A percentile compares a stretch with the other conserved stretches of the same genome.
Evolutionary conservation across 2,113 vertebrate species (phyloP).

Genomic region (Hiodon alosoides): DNA sequence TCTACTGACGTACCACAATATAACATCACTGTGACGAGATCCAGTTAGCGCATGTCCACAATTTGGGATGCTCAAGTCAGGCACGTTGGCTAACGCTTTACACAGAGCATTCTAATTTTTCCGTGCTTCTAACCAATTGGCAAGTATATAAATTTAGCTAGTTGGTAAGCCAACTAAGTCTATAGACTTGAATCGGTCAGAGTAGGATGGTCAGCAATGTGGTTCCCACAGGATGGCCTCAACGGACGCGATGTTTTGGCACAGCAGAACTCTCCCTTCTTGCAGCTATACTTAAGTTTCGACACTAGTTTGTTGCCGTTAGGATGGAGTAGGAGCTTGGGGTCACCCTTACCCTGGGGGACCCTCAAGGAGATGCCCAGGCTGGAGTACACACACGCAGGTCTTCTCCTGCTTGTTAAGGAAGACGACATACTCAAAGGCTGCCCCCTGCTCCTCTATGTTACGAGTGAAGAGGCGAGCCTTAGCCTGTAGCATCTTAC

Average conservation of each 20-base stretch:
- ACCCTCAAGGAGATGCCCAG: constrained; percentile 75
- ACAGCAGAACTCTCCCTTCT: neutral
- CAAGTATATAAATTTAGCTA: too few relatives aligned
- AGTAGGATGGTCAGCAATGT: neutral
- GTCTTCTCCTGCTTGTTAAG: constrained; percentile 58
- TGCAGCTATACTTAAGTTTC: neutral
- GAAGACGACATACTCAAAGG: constrained; percentile 77
- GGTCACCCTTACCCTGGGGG: constrained; percentile 58
- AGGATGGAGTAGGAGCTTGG: neutral
- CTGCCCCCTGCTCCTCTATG: constrained; percentile 55
- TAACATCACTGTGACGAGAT: too few relatives aligned
- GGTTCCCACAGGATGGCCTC: too few relatives aligned
- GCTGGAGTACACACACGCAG: constrained; percentile 68
- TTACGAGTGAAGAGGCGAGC: constrained; percentile 69
- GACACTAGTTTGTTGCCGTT: neutral
- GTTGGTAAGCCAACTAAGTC: too few relatives aligned
- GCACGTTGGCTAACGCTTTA: too few relatives aligned
- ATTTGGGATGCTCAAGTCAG: too few relatives aligned
- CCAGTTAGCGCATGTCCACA: too few relatives aligned
- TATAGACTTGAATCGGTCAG: too few relatives aligned
- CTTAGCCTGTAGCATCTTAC: constrained; percentile 55
- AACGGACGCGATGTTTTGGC: too few relatives aligned
- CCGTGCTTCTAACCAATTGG: too few relatives aligned
- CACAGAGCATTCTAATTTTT: too few relatives aligned
- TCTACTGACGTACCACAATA: too few relatives aligned